These are phyloP conservation scores for Pipra filicauda DNA, from an alignment of 2,113 vertebrate genomes.

Conservation along the genomic window DNA sequence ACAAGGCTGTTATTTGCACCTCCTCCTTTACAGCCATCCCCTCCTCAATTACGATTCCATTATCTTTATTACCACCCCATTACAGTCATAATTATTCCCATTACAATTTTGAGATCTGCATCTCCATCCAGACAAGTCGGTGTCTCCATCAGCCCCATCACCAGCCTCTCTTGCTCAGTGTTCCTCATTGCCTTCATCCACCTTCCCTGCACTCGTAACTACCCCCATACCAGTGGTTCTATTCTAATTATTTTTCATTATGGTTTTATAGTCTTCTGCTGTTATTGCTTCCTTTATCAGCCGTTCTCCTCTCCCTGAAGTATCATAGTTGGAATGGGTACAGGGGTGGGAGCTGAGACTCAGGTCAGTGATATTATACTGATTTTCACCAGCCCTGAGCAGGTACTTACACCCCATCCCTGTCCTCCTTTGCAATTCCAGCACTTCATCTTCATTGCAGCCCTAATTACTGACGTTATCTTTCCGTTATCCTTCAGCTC, in stretches of 20 bases:
- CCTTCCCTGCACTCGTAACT: neutral
- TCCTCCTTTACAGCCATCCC: slow-evolving; percentile 67
- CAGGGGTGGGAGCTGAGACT: neutral
- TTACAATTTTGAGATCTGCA: slow-evolving; percentile 59
- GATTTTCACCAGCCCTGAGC: neutral
- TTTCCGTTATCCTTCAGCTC: neutral
- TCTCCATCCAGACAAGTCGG: slow-evolving; percentile 19
- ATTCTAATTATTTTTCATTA: slow-evolving; percentile 49
- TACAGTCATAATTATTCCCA: slow-evolving; percentile 72
- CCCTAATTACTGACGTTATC: neutral
- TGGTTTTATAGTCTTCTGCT: neutral
- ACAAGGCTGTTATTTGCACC: slow-evolving; percentile 65
- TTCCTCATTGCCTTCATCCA: neutral
- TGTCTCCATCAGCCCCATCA: slow-evolving; percentile 1
- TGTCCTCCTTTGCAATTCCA: neutral
- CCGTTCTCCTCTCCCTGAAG: neutral
- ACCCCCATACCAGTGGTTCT: neutral
- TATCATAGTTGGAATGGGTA: neutral
- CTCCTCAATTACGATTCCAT: slow-evolving; percentile 75
- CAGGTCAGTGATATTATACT: neutral
- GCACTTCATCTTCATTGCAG: neutral
- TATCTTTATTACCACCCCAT: slow-evolving; percentile 74
- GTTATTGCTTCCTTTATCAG: neutral
- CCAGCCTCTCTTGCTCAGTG: neutral
- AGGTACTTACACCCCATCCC: neutral